phyloP scores from a whole-genome alignment of 2,888 invertebrate species.

The Nycteola revayana region DNA sequence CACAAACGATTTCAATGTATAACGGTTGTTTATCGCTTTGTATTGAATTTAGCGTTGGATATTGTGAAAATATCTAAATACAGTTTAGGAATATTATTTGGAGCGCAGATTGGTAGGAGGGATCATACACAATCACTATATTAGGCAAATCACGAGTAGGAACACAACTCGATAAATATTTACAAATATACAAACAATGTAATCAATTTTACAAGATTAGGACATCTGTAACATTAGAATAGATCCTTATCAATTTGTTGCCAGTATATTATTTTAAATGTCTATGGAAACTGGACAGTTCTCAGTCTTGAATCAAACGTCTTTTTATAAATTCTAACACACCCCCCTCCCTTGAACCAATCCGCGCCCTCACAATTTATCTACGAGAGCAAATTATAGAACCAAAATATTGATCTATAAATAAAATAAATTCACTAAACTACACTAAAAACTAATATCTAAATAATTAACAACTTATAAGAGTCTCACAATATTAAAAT shows the following conservation, averaged over 20 bases:
- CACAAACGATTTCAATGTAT: too few relatives aligned
- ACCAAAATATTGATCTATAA: constrained; percentile 41
- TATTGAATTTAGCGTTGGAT: constrained; percentile 24
- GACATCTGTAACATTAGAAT: too few relatives aligned
- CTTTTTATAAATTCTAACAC: neutral
- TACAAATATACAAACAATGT: too few relatives aligned
- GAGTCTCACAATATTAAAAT: constrained; percentile 37
- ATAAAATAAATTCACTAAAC: constrained; percentile 52
- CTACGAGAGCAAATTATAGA: constrained; percentile 29
- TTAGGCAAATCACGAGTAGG: too few relatives aligned
- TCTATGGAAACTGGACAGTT: too few relatives aligned
- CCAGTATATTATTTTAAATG: too few relatives aligned
- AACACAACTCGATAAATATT: too few relatives aligned
- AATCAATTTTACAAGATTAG: too few relatives aligned
- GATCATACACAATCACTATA: constrained; percentile 4
- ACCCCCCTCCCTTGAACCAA: constrained; percentile 13
- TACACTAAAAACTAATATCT: constrained; percentile 44
- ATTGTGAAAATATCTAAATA: constrained; percentile 27
- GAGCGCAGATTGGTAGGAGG: constrained; percentile 27
- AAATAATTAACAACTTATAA: constrained; percentile 41
- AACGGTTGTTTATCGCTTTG: too few relatives aligned
- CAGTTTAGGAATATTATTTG: constrained; percentile 28
- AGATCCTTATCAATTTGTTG: too few relatives aligned
- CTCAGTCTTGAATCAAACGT: constrained; percentile 3
- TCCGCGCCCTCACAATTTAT: constrained; percentile 26